Percentiles rank a stretch among this genome's conserved stretches.
Evolutionary conservation across 2,797 vertebrate species (phyloP).

Genomic region (Harpagifer antarcticus): DNA sequence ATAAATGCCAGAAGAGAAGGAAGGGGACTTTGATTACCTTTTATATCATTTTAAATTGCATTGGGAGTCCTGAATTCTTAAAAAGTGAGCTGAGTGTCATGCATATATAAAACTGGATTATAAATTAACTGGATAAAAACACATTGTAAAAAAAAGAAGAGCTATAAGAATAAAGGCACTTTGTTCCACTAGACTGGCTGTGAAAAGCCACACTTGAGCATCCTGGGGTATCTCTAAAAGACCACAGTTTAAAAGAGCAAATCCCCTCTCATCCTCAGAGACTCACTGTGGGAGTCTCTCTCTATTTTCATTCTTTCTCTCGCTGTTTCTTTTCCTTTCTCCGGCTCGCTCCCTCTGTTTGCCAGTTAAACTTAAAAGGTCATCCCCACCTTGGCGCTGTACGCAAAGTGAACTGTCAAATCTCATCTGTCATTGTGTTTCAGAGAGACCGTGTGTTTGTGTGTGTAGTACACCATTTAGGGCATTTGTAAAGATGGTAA

Average conservation of each 20-base stretch:
- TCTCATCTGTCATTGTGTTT: slow-evolving; percentile 62
- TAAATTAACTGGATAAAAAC: slow-evolving; percentile 11
- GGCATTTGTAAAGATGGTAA: background rate
- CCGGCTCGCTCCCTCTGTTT: slow-evolving; percentile 42
- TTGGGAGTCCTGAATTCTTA: background rate
- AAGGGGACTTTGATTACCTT: background rate
- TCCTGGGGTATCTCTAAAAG: slow-evolving; percentile 66
- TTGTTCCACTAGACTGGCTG: slow-evolving; percentile 51
- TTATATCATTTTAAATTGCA: background rate
- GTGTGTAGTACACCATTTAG: slow-evolving; percentile 8
- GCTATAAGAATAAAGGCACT: slow-evolving; percentile 16
- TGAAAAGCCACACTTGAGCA: slow-evolving; percentile 37
- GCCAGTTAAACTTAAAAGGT: slow-evolving; percentile 75
- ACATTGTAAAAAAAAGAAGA: slow-evolving; percentile 27
- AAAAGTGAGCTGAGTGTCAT: background rate
- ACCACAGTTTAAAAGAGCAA: slow-evolving; percentile 67
- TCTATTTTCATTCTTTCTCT: slow-evolving; percentile 15
- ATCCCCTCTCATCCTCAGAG: slow-evolving; percentile 50
- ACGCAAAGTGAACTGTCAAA: slow-evolving; percentile 71
- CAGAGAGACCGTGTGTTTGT: background rate
- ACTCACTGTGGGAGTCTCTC: slow-evolving; percentile 43
- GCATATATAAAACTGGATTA: background rate
- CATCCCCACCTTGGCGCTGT: slow-evolving; percentile 65
- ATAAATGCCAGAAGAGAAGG: no score
- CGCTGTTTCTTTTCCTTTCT: slow-evolving; percentile 34